Percentiles rank a stretch among this genome's conserved stretches.
Conservation (phyloP, 2,797 vertebrate genomes). For the Enteromius treurensis region DNA sequence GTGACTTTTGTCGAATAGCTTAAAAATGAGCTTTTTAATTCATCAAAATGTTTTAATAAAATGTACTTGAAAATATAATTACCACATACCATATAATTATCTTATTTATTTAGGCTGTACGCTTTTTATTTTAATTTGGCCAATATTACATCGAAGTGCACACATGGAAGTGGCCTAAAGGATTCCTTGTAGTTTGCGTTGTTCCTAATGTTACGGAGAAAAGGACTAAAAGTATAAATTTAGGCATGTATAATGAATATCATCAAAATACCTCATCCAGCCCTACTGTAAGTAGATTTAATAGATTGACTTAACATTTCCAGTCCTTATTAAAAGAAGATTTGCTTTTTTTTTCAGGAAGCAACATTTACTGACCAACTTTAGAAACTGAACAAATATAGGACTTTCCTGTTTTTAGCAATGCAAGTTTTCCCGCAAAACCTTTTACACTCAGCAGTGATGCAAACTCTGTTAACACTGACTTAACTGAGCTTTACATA, state of each 20-base stretch:
- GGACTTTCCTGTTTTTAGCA: background rate
- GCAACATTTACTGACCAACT: background rate
- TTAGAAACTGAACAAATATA: slow-evolving; percentile 2
- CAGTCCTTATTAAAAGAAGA: background rate
- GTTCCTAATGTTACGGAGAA: background rate
- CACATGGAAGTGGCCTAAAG: background rate
- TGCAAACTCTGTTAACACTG: background rate
- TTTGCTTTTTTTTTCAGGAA: background rate
- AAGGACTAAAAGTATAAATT: background rate
- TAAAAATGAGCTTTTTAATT: background rate
- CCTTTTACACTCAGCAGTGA: background rate
- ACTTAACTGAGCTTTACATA: background rate
- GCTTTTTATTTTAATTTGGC: background rate
- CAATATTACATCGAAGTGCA: background rate
- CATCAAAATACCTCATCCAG: background rate
- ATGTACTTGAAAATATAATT: background rate
- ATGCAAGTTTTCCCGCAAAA: background rate
- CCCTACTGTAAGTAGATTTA: background rate
- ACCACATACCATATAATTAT: background rate
- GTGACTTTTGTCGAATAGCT: background rate
- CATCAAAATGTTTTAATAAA: background rate
- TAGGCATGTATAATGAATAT: background rate
- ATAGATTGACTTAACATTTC: slow-evolving; percentile 3
- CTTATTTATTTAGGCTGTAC: background rate
- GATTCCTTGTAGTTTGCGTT: background rate